Conservation (phyloP, 2,888 invertebrate genomes). For the Griposia aprilina region DNA sequence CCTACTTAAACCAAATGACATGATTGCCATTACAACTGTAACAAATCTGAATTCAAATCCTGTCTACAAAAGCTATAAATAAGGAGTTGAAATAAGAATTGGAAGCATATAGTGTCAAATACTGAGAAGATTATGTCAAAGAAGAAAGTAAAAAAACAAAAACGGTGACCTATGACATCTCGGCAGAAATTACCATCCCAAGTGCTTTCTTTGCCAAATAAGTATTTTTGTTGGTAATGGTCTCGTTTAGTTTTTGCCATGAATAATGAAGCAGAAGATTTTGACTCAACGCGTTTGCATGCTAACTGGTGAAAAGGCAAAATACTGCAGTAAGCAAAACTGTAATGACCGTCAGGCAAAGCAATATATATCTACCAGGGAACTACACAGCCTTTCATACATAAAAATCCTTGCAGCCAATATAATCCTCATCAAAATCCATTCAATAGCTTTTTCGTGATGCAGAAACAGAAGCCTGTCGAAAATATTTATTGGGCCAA, state of each 20-base stretch:
- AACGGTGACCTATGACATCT: not conserved
- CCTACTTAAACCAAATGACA: too few species aligned
- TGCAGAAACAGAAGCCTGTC: not conserved
- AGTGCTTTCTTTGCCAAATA: not conserved
- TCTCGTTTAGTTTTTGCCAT: not conserved
- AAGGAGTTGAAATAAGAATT: too few species aligned
- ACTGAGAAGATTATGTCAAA: too few species aligned
- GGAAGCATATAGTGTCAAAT: too few species aligned
- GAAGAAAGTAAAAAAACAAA: too few species aligned
- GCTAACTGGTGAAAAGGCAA: not conserved
- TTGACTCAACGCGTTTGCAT: not conserved
- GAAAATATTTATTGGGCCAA: slow-evolving; percentile 35
- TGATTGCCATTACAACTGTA: too few species aligned
- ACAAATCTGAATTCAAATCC: too few species aligned
- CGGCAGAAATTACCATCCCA: not conserved
- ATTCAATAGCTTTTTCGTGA: slow-evolving; percentile 37
- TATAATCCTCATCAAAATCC: slow-evolving; percentile 20
- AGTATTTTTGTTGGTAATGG: not conserved
- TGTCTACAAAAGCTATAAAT: too few species aligned
- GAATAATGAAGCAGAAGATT: not conserved
- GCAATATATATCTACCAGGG: not conserved
- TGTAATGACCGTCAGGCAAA: not conserved
- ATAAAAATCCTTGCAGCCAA: slow-evolving; percentile 8
- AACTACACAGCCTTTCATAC: not conserved
- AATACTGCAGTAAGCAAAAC: not conserved